A percentile compares a stretch with the other conserved stretches of the same genome.
Conservation (phyloP, 2,888 invertebrate species). For the Cacoxenus indagator region DNA sequence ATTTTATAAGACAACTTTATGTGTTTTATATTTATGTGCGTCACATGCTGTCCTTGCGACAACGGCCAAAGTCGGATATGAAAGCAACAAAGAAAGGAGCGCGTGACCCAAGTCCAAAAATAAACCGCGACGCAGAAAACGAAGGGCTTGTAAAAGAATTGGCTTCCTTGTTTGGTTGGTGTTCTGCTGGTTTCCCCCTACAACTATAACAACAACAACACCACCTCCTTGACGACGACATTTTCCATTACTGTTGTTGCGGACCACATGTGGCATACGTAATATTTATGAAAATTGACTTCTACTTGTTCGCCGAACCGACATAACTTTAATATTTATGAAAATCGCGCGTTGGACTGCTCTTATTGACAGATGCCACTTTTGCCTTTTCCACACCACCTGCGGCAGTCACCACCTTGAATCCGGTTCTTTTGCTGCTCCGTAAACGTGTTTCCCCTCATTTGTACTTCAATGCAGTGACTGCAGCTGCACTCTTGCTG, state of each 20-base stretch:
- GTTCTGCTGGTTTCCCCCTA: background rate
- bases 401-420: background rate
- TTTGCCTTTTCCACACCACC: background rate
- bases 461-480: background rate
- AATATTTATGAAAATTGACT: conserved; percentile 40
- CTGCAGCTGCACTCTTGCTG: too few relatives aligned
- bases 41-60: background rate
- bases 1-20: conserved; percentile 23
- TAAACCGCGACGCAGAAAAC: background rate
- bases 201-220: conserved; percentile 2
- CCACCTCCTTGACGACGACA: conserved; percentile 10
- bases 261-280: conserved; percentile 51
- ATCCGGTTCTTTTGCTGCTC: background rate
- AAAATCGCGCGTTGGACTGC: conserved; percentile 36
- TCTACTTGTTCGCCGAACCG: background rate
- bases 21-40: conserved; percentile 7
- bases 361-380: conserved; percentile 1
- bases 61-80: background rate
- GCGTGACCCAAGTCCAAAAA: background rate
- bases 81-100: background rate
- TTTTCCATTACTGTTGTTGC: conserved; percentile 28
- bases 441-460: background rate
- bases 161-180: conserved; percentile 1
- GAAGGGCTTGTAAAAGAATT: background rate
- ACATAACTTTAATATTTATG: conserved; percentile 49